Evolutionary conservation across 2,797 vertebrate genomes (phyloP).

Genomic region (Melanotaenia nigrans): DNA sequence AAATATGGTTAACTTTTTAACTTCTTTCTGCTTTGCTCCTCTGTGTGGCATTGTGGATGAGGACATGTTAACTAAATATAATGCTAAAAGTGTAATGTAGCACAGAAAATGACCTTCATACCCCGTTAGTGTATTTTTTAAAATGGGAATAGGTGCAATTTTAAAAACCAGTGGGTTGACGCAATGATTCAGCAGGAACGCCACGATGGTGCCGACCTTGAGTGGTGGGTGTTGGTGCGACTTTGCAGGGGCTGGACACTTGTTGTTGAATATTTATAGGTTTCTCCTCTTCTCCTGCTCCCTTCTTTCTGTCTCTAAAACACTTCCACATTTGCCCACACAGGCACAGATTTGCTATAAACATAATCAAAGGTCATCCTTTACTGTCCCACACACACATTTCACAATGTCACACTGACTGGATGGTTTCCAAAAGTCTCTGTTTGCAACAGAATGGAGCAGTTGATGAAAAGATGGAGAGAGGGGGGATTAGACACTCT

Average conservation of each 20-base stretch:
- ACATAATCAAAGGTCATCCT: not conserved
- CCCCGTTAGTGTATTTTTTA: slow-evolving; percentile 10
- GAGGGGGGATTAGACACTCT: slow-evolving; percentile 56
- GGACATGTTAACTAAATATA: not conserved
- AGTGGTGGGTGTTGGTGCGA: slow-evolving; percentile 48
- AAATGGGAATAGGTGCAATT: slow-evolving; percentile 16
- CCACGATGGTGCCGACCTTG: slow-evolving; percentile 57
- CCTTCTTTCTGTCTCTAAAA: slow-evolving; percentile 36
- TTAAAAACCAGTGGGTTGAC: slow-evolving; percentile 31
- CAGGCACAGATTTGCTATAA: not conserved
- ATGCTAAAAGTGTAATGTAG: not conserved
- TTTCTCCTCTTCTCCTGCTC: slow-evolving; percentile 13
- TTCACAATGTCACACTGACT: slow-evolving; percentile 28
- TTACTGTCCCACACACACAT: slow-evolving; percentile 5
- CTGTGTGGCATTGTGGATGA: not conserved
- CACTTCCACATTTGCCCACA: slow-evolving; percentile 38
- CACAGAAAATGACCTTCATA: slow-evolving; percentile 11
- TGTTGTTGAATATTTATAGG: slow-evolving; percentile 74
- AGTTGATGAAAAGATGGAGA: slow-evolving; percentile 48
- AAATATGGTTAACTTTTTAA: not conserved
- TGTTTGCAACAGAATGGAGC: slow-evolving; percentile 28
- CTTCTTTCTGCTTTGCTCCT: not conserved
- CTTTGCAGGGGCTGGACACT: slow-evolving; percentile 60
- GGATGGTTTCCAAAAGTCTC: slow-evolving; percentile 35
- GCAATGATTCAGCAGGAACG: slow-evolving; percentile 32